Conservation (phyloP, 2,113 vertebrate species). For the Chionis minor region DNA sequence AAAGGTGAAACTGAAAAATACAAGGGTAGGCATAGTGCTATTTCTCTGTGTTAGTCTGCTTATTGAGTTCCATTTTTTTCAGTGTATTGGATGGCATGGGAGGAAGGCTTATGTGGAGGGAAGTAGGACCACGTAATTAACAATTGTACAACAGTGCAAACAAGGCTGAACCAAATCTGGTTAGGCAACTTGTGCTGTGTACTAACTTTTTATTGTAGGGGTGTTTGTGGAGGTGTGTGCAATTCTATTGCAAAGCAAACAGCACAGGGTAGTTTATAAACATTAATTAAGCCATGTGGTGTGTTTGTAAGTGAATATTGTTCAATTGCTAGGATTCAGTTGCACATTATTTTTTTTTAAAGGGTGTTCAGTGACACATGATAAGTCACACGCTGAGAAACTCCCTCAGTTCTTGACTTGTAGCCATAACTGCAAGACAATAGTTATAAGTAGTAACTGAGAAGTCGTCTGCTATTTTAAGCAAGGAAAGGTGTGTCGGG, state of each 20-base stretch:
- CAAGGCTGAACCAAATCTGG: background rate
- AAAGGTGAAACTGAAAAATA: background rate
- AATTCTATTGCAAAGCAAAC: background rate
- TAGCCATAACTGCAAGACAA: background rate
- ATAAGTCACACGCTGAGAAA: background rate
- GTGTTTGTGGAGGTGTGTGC: background rate
- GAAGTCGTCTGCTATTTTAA: background rate
- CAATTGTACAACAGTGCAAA: fast-evolving
- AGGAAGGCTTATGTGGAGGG: background rate
- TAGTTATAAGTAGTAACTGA: background rate
- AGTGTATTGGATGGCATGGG: background rate
- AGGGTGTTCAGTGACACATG: background rate
- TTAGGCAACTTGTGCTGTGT: background rate
- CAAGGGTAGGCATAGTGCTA: background rate
- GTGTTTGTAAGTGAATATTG: background rate
- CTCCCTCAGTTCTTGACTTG: background rate
- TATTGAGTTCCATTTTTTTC: background rate
- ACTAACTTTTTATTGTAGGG: background rate
- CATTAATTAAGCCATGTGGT: background rate
- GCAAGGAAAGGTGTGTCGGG: background rate
- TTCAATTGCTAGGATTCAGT: background rate
- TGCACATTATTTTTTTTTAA: background rate
- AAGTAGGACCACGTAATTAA: background rate
- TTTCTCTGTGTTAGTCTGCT: background rate
- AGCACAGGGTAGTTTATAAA: background rate